A percentile compares a stretch with the other conserved stretches of the same genome.
Conservation (phyloP, 2,888 invertebrate species). For the Cosmopolites sordidus region DNA sequence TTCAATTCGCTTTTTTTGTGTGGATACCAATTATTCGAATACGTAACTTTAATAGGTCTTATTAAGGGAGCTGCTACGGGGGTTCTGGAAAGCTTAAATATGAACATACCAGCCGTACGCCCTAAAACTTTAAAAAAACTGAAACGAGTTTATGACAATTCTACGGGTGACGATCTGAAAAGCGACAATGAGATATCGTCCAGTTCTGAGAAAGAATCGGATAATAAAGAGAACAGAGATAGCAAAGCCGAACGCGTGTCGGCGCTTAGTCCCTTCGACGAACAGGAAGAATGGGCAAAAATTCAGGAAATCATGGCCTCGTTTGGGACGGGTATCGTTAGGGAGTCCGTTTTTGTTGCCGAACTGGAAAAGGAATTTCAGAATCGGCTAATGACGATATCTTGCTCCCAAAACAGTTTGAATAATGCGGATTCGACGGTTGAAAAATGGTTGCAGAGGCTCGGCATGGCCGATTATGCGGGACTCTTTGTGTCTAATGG, state of each 20-base stretch:
- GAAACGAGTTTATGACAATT: conserved; percentile 66
- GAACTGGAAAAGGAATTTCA: conserved; percentile 78
- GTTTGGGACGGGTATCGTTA: conserved; percentile 78
- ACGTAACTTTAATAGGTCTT: conserved; percentile 55
- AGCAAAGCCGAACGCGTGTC: conserved; percentile 48
- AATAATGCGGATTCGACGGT: conserved; percentile 50
- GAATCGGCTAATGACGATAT: conserved; percentile 64
- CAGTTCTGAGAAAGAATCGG: conserved; percentile 47
- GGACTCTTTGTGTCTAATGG: conserved; percentile 81
- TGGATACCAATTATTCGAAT: neutral
- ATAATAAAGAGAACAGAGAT: conserved; percentile 51
- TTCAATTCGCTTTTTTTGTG: too few relatives aligned
- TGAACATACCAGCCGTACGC: conserved; percentile 57
- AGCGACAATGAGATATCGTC: conserved; percentile 45
- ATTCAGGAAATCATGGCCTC: conserved; percentile 95
- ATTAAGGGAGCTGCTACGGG: conserved; percentile 69
- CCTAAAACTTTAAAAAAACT: conserved; percentile 72
- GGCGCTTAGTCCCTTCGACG: conserved; percentile 85
- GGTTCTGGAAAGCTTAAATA: conserved; percentile 59
- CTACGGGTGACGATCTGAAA: conserved; percentile 39
- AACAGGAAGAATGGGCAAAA: conserved; percentile 94
- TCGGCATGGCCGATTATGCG: conserved; percentile 79
- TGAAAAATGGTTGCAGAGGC: conserved; percentile 73
- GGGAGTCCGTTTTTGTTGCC: conserved; percentile 73
- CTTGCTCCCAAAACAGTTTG: conserved; percentile 54